phyloP scores from a whole-genome alignment of 2,113 vertebrate species.

The Chloroceryle aenea region DNA sequence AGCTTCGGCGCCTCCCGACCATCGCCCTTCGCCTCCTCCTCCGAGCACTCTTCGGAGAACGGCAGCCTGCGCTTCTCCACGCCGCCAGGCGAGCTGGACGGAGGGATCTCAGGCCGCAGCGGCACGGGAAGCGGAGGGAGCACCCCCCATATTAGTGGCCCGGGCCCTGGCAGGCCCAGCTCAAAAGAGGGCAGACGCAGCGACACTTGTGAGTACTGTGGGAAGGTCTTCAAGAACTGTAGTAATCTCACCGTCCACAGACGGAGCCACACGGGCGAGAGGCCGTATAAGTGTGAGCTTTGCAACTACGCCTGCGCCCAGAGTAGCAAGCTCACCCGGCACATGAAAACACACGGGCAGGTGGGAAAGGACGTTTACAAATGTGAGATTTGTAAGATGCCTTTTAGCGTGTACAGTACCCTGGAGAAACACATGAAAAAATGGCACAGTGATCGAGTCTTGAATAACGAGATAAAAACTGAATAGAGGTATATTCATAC shows the following conservation, averaged over 20 bases:
- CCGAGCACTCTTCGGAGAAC: conserved; percentile 98
- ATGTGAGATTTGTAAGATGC: conserved; percentile 99
- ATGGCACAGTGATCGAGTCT: conserved; percentile 99
- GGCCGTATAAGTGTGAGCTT: conserved; percentile 99
- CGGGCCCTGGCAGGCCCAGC: conserved; percentile 91
- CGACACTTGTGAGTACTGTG: conserved; percentile 99
- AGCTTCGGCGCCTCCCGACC: conserved; percentile 99
- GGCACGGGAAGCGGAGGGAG: conserved; percentile 97
- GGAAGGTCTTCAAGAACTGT: conserved; percentile 99
- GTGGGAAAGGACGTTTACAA: conserved; percentile 99
- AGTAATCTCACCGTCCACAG: conserved; percentile 99
- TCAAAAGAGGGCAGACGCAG: conserved; percentile 98
- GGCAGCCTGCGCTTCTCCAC: conserved; percentile 99
- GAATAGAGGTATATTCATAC: conserved; percentile 92
- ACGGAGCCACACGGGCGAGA: conserved; percentile 99
- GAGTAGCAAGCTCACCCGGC: conserved; percentile 99
- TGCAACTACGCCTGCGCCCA: conserved; percentile 99
- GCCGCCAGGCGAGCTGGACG: conserved; percentile 95
- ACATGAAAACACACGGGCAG: conserved; percentile 99
- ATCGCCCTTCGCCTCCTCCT: conserved; percentile 99
- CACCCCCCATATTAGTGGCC: conserved; percentile 96
- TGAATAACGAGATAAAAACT: conserved; percentile 99
- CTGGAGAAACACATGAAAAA: conserved; percentile 99
- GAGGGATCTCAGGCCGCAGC: conserved; percentile 96
- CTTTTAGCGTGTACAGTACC: conserved; percentile 99